Conservation (phyloP, 2,797 vertebrate genomes). For the Nyctalus aviator region DNA sequence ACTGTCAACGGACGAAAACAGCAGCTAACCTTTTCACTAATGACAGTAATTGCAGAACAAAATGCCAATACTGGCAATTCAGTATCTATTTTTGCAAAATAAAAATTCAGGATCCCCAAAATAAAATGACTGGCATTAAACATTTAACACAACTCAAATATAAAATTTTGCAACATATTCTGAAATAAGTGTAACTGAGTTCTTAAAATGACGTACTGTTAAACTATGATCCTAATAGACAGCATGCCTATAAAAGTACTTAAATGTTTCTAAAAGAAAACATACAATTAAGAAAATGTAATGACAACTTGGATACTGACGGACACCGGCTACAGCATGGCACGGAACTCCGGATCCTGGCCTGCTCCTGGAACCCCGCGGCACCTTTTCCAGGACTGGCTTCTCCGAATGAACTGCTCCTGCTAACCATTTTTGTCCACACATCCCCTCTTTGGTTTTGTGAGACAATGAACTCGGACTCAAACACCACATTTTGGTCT, state of each 20-base stretch:
- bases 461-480: too few species aligned
- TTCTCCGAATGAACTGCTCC: too few species aligned
- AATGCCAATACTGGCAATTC: neutral
- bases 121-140: neutral
- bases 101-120: constrained; percentile 23
- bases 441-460: too few species aligned
- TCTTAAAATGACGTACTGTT: neutral
- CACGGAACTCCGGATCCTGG: too few species aligned
- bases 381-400: too few species aligned
- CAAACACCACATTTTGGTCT: too few species aligned
- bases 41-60: neutral
- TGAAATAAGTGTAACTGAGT: neutral
- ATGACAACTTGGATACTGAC: neutral
- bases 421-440: too few species aligned
- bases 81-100: neutral
- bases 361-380: too few species aligned
- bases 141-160: neutral
- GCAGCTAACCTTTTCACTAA: neutral
- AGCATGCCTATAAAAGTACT: neutral
- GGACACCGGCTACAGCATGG: too few species aligned
- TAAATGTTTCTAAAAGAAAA: neutral
- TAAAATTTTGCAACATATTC: neutral
- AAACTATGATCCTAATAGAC: neutral
- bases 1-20: neutral
- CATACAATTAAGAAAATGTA: neutral